phyloP scores from a whole-genome alignment of 2,113 vertebrate genomes.

The Bujurquina vittata region DNA sequence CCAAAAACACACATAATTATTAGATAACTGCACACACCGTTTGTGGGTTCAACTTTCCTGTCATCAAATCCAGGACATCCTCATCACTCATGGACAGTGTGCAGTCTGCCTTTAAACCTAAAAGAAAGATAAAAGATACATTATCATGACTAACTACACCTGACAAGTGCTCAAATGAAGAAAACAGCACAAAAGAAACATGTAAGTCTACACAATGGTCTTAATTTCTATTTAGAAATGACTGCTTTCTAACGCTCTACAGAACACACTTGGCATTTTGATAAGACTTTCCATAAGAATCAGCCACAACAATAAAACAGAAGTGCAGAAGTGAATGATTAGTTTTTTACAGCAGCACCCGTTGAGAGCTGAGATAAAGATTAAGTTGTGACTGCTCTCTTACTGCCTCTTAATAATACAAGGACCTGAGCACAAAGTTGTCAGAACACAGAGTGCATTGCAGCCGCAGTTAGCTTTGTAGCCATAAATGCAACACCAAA shows the following conservation, averaged over 20 bases:
- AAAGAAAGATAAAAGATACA: not conserved
- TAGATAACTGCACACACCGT: slow-evolving; percentile 73
- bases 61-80: slow-evolving; percentile 90
- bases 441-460: too few species aligned
- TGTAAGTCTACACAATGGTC: not conserved
- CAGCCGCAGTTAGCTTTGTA: not conserved
- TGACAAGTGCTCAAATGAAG: not conserved
- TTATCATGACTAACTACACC: not conserved
- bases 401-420: not conserved
- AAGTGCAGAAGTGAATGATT: not conserved
- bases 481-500: not conserved
- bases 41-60: slow-evolving; percentile 91
- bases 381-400: not conserved
- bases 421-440: too few species aligned
- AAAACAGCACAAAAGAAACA: too few species aligned
- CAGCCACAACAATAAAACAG: not conserved
- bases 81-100: slow-evolving; percentile 88
- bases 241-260: not conserved
- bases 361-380: not conserved
- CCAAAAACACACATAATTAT: not conserved
- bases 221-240: not conserved
- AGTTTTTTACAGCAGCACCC: not conserved
- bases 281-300: not conserved
- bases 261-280: not conserved
- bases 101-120: slow-evolving; percentile 90